Percentiles rank a stretch among this genome's conserved stretches.
These are phyloP conservation scores for Chiridota heheva DNA, from an alignment of 35 echinoderm and acorn worm genomes.

Conservation along the genomic window DNA sequence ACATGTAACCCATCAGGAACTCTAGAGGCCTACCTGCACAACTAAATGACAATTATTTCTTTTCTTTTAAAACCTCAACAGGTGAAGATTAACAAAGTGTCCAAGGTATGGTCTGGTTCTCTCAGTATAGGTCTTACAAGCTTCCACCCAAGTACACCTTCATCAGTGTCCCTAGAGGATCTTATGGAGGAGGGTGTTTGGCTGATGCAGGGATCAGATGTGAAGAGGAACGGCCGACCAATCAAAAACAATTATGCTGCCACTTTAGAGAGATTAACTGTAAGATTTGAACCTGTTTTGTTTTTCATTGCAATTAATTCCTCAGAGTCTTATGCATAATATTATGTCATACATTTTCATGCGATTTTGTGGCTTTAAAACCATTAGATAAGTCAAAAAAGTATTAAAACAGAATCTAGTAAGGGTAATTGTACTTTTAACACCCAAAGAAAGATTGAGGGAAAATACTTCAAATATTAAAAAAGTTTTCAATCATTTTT, in stretches of 20 bases:
- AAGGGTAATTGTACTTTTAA: no score
- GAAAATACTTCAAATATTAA: no score
- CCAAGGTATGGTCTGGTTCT: conserved; percentile 82
- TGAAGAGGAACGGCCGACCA: conserved; percentile 74
- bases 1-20: no score
- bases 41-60: no score
- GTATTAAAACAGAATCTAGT: no score
- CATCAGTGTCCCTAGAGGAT: conserved; percentile 49
- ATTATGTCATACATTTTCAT: no score
- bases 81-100: conserved; percentile 80
- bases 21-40: no score
- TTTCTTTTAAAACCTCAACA: neutral
- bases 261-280: conserved; percentile 86
- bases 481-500: no score
- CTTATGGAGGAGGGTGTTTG: conserved; percentile 48
- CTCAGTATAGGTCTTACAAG: conserved; percentile 90
- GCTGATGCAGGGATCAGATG: conserved; percentile 88
- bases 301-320: neutral
- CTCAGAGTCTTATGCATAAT: neutral
- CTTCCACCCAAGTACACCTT: conserved; percentile 57
- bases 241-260: conserved; percentile 81
- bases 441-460: no score
- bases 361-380: no score
- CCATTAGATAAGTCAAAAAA: no score
- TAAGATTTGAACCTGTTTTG: conserved; percentile 46